phyloP scores from a whole-genome alignment of 2,797 vertebrate genomes.

The Hippopotamyrus pictus region DNA sequence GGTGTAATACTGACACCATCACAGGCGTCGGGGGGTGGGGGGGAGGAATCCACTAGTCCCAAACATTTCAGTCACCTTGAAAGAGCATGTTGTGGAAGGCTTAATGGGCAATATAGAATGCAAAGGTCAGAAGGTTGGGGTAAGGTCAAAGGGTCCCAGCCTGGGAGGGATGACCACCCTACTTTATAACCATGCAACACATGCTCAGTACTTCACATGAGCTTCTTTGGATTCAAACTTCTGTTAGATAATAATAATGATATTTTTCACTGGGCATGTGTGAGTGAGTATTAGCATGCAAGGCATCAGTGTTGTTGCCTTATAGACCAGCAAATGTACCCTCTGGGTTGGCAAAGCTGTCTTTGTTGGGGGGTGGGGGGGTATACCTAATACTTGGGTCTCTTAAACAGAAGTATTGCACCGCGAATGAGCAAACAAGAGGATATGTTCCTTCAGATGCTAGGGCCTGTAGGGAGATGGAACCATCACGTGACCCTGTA shows the following conservation, averaged over 20 bases:
- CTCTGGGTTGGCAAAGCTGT: neutral
- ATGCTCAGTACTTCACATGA: neutral
- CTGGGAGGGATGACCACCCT: neutral
- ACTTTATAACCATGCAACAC: neutral
- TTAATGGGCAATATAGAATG: neutral
- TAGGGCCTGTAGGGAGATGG: neutral
- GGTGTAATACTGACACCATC: neutral
- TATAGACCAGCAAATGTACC: neutral
- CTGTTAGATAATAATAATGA: neutral
- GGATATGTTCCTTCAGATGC: neutral
- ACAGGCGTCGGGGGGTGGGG: neutral
- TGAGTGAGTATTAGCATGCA: neutral
- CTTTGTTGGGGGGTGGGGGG: neutral
- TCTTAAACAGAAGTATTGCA: neutral
- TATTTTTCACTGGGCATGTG: neutral
- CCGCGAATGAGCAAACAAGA: neutral
- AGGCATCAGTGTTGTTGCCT: neutral
- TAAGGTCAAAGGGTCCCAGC: neutral
- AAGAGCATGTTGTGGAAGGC: neutral
- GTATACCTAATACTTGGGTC: neutral
- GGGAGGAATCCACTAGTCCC: neutral
- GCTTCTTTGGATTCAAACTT: neutral
- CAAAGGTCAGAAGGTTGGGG: neutral
- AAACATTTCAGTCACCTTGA: neutral
- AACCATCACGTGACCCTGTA: neutral